Evolutionary conservation across 1,140 invertebrate species (phyloP).

Genomic region (Euura saliciscinereae): DNA sequence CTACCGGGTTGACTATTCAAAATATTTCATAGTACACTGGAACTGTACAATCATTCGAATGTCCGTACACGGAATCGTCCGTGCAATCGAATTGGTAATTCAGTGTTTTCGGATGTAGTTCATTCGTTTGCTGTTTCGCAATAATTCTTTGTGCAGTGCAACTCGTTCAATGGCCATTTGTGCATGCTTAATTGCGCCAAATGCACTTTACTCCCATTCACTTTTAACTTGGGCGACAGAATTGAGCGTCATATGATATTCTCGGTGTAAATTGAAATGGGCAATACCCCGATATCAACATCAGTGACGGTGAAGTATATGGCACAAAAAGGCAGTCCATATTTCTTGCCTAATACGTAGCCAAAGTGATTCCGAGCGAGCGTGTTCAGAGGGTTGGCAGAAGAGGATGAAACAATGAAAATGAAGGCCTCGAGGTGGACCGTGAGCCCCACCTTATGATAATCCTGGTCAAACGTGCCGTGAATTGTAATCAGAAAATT

Average conservation of each 20-base stretch:
- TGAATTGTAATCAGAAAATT: conserved; percentile 10
- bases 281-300: neutral
- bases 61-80: neutral
- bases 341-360: neutral
- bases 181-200: too few relatives aligned
- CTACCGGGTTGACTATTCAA: neutral
- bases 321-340: neutral
- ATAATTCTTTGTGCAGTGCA: neutral
- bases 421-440: neutral
- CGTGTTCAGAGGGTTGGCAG: conserved; percentile 14
- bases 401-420: conserved; percentile 14
- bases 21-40: neutral
- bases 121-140: neutral
- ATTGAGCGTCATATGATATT: neutral
- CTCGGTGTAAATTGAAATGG: too few relatives aligned
- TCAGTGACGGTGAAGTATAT: neutral
- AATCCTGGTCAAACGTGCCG: conserved; percentile 7
- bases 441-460: conserved; percentile 7
- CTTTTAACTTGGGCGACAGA: neutral
- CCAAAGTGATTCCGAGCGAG: neutral
- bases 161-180: neutral
- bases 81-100: conserved; percentile 1
- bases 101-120: neutral
- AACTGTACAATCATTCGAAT: neutral
- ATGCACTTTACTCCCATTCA: too few relatives aligned